These are phyloP conservation scores for Erynnis tages DNA, from an alignment of 2,888 invertebrate species.

Conservation along the genomic window DNA sequence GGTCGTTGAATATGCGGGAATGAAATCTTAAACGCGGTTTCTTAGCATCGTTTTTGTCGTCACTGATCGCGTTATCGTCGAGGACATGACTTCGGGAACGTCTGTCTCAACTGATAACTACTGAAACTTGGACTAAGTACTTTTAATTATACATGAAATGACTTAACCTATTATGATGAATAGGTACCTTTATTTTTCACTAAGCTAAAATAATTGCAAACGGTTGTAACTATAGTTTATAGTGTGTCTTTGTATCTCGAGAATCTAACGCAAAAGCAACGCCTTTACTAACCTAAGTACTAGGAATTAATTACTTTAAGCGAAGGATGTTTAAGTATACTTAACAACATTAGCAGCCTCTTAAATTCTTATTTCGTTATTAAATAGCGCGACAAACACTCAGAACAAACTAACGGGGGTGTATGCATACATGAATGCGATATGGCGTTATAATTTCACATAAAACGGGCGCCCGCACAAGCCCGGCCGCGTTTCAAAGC, in stretches of 20 bases:
- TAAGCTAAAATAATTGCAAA: no score
- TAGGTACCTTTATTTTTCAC: not conserved
- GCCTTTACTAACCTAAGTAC: no score
- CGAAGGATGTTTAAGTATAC: no score
- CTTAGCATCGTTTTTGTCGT: constrained; percentile 39
- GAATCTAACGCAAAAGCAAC: no score
- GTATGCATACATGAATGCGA: constrained; percentile 50
- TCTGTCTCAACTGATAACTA: constrained; percentile 15
- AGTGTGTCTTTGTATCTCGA: no score
- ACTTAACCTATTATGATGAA: not conserved
- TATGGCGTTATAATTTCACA: constrained; percentile 64
- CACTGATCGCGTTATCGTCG: constrained; percentile 15
- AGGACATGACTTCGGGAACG: constrained; percentile 14
- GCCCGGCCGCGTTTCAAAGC: constrained; percentile 65
- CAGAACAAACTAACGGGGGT: constrained; percentile 46
- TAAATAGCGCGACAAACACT: constrained; percentile 38
- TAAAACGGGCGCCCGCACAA: constrained; percentile 52
- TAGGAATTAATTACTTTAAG: no score
- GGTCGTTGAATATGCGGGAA: constrained; percentile 64
- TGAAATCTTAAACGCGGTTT: constrained; percentile 62
- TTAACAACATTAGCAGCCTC: no score
- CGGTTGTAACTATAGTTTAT: no score
- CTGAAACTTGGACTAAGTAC: not conserved
- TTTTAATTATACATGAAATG: not conserved
- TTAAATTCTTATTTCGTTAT: constrained; percentile 8